phyloP scores from a whole-genome alignment of 2,797 vertebrate species.

The Argya squamiceps region DNA sequence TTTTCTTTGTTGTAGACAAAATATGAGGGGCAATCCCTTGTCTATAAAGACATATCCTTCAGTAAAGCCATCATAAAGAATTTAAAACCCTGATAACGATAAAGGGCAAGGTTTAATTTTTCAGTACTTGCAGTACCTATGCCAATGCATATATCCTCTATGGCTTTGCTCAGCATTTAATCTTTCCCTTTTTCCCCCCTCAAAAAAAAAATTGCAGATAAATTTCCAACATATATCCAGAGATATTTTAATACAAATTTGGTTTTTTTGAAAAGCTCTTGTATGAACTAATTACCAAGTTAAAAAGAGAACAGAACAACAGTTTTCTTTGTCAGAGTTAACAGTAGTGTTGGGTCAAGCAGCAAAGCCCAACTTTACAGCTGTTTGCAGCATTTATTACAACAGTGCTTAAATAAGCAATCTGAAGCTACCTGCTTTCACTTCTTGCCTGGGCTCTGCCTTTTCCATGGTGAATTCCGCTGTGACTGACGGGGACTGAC shows the following conservation, averaged over 20 bases:
- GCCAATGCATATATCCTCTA: not conserved
- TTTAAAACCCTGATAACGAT: not conserved
- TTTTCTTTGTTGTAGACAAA: not conserved
- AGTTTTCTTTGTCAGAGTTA: not conserved
- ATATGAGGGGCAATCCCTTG: not conserved
- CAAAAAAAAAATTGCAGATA: not conserved
- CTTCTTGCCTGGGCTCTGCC: not conserved
- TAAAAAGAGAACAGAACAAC: not conserved
- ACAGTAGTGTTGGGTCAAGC: not conserved
- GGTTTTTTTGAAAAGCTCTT: not conserved
- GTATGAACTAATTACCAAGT: not conserved
- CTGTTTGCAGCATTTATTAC: not conserved
- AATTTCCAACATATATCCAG: not conserved
- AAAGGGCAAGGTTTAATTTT: not conserved
- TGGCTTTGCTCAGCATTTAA: not conserved
- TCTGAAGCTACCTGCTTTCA: not conserved
- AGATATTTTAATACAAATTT: not conserved
- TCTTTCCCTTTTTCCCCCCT: fast-evolving
- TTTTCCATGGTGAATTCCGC: fast-evolving
- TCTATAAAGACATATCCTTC: not conserved
- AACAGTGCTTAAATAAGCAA: not conserved
- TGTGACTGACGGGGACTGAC: not conserved
- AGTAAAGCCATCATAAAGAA: not conserved
- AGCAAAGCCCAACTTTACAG: not conserved
- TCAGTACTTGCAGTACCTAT: not conserved